Percentiles rank a stretch among this genome's conserved stretches.
Evolutionary conservation across 2,113 vertebrate genomes (phyloP).

Genomic region (Stigmatopora nigra): DNA sequence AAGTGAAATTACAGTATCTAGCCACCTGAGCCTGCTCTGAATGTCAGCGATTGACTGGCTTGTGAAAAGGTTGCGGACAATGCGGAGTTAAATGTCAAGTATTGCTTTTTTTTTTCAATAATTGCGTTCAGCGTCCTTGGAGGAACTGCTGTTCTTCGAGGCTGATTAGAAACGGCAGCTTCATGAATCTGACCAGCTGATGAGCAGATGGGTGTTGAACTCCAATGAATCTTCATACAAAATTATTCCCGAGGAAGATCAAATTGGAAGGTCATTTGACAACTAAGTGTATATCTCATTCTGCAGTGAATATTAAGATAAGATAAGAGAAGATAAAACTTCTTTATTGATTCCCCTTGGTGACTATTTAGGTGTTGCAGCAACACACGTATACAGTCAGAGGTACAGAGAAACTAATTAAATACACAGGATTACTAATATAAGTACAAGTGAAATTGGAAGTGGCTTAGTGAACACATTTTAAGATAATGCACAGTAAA

Average conservation of each 20-base stretch:
- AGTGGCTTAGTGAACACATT: too few relatives aligned
- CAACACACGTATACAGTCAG: too few relatives aligned
- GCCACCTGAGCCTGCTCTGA: slow-evolving; percentile 53
- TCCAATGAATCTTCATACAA: slow-evolving; percentile 20
- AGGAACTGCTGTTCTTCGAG: slow-evolving; percentile 35
- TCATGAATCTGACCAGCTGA: slow-evolving; percentile 47
- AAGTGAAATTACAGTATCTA: slow-evolving; percentile 55
- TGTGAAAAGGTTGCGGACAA: slow-evolving; percentile 37
- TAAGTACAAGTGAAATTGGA: too few relatives aligned
- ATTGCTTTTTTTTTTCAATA: slow-evolving; percentile 67
- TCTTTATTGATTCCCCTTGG: too few relatives aligned
- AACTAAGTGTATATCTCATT: slow-evolving; percentile 11
- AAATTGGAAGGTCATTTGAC: slow-evolving; percentile 8
- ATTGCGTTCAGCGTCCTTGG: slow-evolving; percentile 63
- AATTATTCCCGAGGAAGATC: slow-evolving; percentile 3
- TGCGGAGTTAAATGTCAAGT: slow-evolving; percentile 68
- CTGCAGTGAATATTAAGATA: not conserved
- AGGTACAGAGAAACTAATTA: too few relatives aligned
- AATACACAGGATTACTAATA: too few relatives aligned
- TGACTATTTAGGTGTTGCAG: too few relatives aligned
- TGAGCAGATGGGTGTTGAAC: slow-evolving; percentile 29
- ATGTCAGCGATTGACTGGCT: slow-evolving; percentile 65
- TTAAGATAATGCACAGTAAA: too few relatives aligned
- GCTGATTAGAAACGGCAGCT: slow-evolving; percentile 49
- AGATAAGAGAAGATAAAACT: too few relatives aligned